Percentiles rank a stretch among this genome's conserved stretches.
phyloP scores from a whole-genome alignment of 2,888 invertebrate species.

The Amphipoea lucens region DNA sequence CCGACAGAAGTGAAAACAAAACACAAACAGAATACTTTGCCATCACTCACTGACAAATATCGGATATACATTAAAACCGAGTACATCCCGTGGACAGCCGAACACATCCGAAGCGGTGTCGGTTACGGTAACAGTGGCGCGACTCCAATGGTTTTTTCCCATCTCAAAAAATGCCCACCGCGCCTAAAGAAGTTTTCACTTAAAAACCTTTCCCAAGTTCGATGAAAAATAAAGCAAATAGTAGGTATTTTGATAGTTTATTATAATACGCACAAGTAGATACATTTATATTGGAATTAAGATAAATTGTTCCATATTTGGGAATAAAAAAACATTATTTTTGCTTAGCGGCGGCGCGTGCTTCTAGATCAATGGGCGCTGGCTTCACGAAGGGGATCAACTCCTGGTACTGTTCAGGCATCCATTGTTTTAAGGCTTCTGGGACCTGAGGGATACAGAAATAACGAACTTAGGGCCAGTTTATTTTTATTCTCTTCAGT shows the following conservation, averaged over 20 bases:
- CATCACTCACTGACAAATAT: no score
- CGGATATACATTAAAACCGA: no score
- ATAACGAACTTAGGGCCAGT: not conserved
- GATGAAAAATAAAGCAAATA: not conserved
- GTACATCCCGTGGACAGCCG: no score
- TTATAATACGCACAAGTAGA: slow-evolving; percentile 77
- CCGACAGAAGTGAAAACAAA: no score
- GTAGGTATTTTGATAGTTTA: not conserved
- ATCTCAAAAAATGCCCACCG: no score
- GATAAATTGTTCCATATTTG: slow-evolving; percentile 77
- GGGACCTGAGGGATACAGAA: slow-evolving; percentile 85
- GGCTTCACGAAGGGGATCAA: slow-evolving; percentile 98
- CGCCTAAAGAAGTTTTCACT: no score
- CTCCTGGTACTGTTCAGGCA: slow-evolving; percentile 94
- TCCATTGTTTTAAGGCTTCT: slow-evolving; percentile 92
- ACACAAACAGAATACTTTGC: no score
- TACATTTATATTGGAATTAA: not conserved
- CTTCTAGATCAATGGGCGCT: slow-evolving; percentile 96
- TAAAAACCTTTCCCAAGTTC: no score
- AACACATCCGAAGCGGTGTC: no score
- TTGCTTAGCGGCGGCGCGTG: slow-evolving; percentile 91
- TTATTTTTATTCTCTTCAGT: no score
- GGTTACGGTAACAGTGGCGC: no score
- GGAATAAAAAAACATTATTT: slow-evolving; percentile 65
- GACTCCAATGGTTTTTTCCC: no score